Conservation (phyloP, 2,113 vertebrate species). For the Pygoscelis antarcticus region DNA sequence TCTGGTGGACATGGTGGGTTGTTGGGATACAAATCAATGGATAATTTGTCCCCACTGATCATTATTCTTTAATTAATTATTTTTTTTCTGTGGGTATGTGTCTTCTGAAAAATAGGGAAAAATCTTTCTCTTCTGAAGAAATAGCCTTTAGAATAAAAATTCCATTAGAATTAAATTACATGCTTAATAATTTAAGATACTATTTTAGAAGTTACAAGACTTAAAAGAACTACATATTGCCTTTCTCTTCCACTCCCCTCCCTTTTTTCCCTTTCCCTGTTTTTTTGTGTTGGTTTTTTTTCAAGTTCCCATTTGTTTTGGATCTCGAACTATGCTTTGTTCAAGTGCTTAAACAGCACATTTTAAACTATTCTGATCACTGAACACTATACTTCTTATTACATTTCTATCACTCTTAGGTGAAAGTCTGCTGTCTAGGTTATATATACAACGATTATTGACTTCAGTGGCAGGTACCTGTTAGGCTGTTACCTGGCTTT, state of each 20-base stretch:
- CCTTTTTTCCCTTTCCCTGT: rapidly evolving
- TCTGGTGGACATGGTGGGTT: not conserved
- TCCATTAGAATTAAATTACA: not conserved
- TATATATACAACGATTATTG: not conserved
- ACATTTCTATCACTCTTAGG: not conserved
- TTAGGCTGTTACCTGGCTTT: not conserved
- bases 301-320: not conserved
- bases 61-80: not conserved
- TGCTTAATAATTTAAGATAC: slow-evolving; percentile 19
- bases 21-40: not conserved
- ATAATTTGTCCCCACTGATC: not conserved
- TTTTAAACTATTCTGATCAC: not conserved
- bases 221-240: not conserved
- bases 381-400: not conserved
- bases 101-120: not conserved
- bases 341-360: not conserved
- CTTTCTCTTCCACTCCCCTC: not conserved
- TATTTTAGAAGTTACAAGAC: not conserved
- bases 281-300: not conserved
- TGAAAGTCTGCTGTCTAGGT: not conserved
- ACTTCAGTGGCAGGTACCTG: not conserved
- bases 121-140: not conserved
- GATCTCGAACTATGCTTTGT: not conserved
- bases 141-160: slow-evolving; percentile 15
- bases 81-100: not conserved